Evolutionary conservation across 2,888 invertebrate species (phyloP).

Genomic region (Dryococelus australis): DNA sequence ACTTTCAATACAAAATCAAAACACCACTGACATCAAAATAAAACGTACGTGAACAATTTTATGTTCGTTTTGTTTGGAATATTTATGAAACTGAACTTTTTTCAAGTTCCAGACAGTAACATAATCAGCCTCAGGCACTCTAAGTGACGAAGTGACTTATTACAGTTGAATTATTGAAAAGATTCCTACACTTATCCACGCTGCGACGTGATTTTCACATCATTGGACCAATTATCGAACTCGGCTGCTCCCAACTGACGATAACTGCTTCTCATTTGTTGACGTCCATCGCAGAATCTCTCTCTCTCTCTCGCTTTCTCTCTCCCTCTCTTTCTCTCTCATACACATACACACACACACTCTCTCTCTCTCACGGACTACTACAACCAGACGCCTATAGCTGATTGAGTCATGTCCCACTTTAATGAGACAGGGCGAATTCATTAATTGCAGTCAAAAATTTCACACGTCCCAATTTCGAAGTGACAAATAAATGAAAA

Average conservation of each 20-base stretch:
- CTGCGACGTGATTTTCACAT: neutral
- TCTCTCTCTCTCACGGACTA: too few species aligned
- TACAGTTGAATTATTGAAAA: neutral
- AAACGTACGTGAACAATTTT: too few species aligned
- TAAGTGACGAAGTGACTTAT: too few species aligned
- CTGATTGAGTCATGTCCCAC: neutral
- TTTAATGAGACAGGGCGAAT: neutral
- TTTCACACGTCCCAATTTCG: too few species aligned
- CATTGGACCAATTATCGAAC: neutral
- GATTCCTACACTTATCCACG: neutral
- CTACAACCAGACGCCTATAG: neutral
- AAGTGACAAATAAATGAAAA: too few species aligned
- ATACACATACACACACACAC: too few species aligned
- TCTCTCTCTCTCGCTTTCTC: too few species aligned
- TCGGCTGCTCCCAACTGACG: neutral
- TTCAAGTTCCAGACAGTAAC: neutral
- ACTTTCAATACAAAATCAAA: too few species aligned
- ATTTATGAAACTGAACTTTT: too few species aligned
- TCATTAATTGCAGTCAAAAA: neutral
- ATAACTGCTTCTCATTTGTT: neutral
- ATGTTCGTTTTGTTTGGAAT: too few species aligned
- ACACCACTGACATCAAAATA: too few species aligned
- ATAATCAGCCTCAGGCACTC: neutral
- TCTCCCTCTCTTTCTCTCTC: too few species aligned
- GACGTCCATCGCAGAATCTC: neutral